Evolutionary conservation across 1,140 invertebrate species (phyloP).

Genomic region (Megathymus violae): DNA sequence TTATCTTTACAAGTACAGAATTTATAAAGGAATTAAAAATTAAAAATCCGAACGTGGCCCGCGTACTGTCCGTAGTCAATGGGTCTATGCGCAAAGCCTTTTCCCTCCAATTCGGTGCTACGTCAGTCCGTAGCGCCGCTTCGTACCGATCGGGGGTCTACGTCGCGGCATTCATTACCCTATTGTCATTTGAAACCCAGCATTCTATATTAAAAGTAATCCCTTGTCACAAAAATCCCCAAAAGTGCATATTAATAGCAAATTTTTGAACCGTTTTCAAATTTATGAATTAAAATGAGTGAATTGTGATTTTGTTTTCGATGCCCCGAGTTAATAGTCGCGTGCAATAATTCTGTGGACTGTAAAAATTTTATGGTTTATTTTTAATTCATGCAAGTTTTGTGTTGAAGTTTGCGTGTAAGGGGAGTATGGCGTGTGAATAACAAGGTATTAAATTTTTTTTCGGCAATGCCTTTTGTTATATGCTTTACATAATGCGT

Average conservation of each 20-base stretch:
- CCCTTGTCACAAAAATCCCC: constrained; percentile 3
- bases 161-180: constrained; percentile 31
- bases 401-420: constrained; percentile 40
- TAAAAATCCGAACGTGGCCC: too few species aligned
- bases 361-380: constrained; percentile 42
- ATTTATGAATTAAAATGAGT: not conserved
- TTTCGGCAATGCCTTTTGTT: not conserved
- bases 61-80: constrained; percentile 20
- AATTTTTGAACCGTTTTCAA: not conserved
- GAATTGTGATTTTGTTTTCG: constrained; percentile 33
- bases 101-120: constrained; percentile 63
- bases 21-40: too few species aligned
- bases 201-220: constrained; percentile 51
- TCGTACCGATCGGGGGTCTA: constrained; percentile 49
- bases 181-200: constrained; percentile 43
- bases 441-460: constrained; percentile 32
- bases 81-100: constrained; percentile 60
- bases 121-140: constrained; percentile 59
- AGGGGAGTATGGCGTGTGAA: constrained; percentile 44
- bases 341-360: constrained; percentile 41
- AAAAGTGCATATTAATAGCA: constrained; percentile 5
- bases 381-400: constrained; percentile 31
- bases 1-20: too few species aligned
- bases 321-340: constrained; percentile 40
- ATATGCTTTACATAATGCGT: constrained; percentile 16